phyloP scores from a whole-genome alignment of 2,113 vertebrate species.

The Sebastes fasciatus region DNA sequence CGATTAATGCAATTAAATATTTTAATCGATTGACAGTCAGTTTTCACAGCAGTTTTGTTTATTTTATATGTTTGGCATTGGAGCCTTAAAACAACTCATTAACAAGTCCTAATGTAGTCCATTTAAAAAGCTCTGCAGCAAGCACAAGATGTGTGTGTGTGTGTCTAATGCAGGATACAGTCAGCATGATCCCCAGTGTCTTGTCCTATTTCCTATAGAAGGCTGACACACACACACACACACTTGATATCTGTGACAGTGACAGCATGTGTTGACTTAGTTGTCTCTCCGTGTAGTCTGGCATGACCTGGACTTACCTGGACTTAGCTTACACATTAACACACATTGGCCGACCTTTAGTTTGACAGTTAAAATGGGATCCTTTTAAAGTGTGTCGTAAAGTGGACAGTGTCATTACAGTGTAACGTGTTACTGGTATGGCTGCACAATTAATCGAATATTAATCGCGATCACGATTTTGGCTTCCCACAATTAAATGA shows the following conservation, averaged over 20 bases:
- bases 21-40: no score
- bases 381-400: not conserved
- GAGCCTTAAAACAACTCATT: not conserved
- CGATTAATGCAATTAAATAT: no score
- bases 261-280: constrained; percentile 11
- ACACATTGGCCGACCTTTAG: not conserved
- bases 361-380: not conserved
- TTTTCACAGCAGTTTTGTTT: no score
- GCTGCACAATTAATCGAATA: no score
- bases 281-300: constrained; percentile 25
- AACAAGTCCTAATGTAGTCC: not conserved
- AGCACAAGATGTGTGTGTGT: not conserved
- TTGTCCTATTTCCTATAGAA: constrained; percentile 23
- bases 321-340: not conserved
- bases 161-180: not conserved
- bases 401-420: not conserved
- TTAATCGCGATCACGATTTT: no score
- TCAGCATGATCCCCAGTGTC: constrained; percentile 22
- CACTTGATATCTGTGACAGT: constrained; percentile 11
- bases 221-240: not conserved
- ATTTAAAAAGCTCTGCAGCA: not conserved
- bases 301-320: constrained; percentile 3
- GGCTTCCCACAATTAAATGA: no score
- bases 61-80: no score
- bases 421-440: no score